These are phyloP conservation scores for Pseudomyrmex cubaensis DNA, from an alignment of 1,140 invertebrate species.

Conservation along the genomic window DNA sequence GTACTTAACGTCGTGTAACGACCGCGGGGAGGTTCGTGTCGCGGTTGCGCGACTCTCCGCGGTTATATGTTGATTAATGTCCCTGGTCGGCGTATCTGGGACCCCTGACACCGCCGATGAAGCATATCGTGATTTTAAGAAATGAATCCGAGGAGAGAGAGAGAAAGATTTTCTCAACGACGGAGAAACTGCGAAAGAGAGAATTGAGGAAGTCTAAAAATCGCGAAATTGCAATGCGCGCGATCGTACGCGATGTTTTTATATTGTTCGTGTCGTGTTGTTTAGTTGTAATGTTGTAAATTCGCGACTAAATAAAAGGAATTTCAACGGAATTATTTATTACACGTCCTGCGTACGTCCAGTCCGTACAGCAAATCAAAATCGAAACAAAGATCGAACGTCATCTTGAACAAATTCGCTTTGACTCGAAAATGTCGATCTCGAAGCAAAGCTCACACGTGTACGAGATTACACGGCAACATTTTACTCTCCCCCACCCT, in stretches of 20 bases:
- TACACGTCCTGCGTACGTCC: too few species aligned
- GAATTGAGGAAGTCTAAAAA: conserved; percentile 10
- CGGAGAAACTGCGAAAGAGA: background rate
- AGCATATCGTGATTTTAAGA: conserved; percentile 26
- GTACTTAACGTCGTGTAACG: conserved; percentile 68
- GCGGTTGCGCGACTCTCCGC: conserved; percentile 54
- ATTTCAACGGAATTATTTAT: too few species aligned
- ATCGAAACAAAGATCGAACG: too few species aligned
- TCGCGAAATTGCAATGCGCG: conserved; percentile 16
- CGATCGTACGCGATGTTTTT: conserved; percentile 12
- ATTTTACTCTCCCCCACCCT: too few species aligned
- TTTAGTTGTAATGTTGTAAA: too few species aligned
- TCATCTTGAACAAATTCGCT: too few species aligned
- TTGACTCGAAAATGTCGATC: too few species aligned
- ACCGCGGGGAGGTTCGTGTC: conserved; percentile 62
- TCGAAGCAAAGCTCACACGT: too few species aligned
- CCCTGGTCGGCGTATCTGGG: conserved; percentile 26
- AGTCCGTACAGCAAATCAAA: too few species aligned
- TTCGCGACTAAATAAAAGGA: too few species aligned
- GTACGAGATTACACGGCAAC: too few species aligned
- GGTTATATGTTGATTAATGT: conserved; percentile 64
- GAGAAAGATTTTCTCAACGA: background rate
- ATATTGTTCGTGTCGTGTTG: background rate
- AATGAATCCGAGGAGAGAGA: conserved; percentile 1
- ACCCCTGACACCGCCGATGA: conserved; percentile 48